Evolutionary conservation across 1,140 invertebrate species (phyloP), one percentile per base, ranked within the genome.

Genomic region (Atopsyche davidsoni): DNA sequence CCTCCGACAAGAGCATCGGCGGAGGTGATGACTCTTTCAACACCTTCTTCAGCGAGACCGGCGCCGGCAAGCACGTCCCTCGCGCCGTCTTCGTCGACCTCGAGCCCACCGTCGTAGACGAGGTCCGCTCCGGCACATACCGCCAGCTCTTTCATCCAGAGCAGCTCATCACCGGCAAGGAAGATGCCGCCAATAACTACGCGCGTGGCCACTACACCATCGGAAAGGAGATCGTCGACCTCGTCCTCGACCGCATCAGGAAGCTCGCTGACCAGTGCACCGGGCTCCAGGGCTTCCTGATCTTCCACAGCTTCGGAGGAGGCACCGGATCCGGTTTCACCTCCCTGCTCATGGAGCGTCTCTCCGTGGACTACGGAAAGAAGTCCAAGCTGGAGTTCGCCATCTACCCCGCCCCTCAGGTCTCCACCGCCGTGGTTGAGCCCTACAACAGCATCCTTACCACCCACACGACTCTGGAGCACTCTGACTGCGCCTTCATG

Each of bases 181-280:
- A 93, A 71, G 89, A 92, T 67, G 89, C 89, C 21, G 89, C 89
- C 46, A 92, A 91, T 70, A 92, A 92, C 74, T 90, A 90, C 60
- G 88, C 87, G 22, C 77, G 90, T 60, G 89, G 90, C 43, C 89
- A 92, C 72, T 93, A 93, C 76, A 93, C 90, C 49, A 89, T 92
- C 64, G 89, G 89, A 54, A 92, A 89, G 71, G 89, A 89, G 71
- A 83, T 86, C 63, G 83, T 92, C 4, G 87, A 90, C 58, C 62
- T 86, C 14, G 87, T 90, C 2, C 63, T 90, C 51, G 88, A 91
- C 64, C 71, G 82, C 41, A 82, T 89, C 49, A 76, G 86, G 28
- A 88, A 89, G 68, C 70, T 89, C 46, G 84, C 88, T 9, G 90
- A 93, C 64, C 86, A 90, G 69, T 93, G 90, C 68, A 86, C 85